Evolutionary conservation across 1,140 invertebrate species (phyloP).

Genomic region (Tetramorium alpestre): DNA sequence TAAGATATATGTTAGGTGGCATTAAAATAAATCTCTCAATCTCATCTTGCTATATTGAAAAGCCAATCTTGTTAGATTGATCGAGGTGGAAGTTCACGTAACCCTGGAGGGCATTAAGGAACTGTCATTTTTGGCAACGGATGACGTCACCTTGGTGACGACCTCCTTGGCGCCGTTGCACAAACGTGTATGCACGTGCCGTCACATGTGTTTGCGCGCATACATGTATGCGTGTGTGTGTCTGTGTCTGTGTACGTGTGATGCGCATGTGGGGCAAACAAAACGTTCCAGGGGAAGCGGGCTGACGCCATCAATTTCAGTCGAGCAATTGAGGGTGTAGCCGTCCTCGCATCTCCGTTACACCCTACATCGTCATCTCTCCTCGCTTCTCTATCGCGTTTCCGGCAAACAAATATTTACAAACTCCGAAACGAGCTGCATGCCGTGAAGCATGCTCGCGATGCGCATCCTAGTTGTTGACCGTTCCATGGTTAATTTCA

Average conservation of each 20-base stretch:
- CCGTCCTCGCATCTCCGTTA: not conserved
- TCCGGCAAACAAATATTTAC: conserved; percentile 48
- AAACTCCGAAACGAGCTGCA: conserved; percentile 1
- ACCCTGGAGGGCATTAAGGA: not conserved
- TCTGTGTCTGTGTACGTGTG: not conserved
- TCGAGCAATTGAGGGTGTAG: conserved; percentile 41
- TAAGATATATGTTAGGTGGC: not conserved
- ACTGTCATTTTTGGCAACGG: conserved; percentile 26
- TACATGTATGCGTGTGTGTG: no score
- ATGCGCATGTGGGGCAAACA: conserved; percentile 41
- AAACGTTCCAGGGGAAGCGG: conserved; percentile 32
- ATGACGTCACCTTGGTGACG: conserved; percentile 59
- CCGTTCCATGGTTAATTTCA: not conserved
- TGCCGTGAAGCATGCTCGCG: not conserved
- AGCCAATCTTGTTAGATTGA: not conserved
- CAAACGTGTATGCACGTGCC: not conserved
- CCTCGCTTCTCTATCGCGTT: not conserved
- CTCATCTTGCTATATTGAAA: no score
- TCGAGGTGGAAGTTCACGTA: not conserved
- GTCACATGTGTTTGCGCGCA: not conserved
- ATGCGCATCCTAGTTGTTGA: not conserved
- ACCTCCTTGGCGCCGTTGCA: conserved; percentile 37
- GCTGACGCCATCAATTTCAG: conserved; percentile 47
- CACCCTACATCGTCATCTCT: conserved; percentile 13
- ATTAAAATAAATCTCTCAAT: not conserved